Percentiles rank a stretch among this genome's conserved stretches.
These are phyloP conservation scores for Enteromius thamalakanensis DNA, from an alignment of 2,797 vertebrate species.

Conservation along the genomic window DNA sequence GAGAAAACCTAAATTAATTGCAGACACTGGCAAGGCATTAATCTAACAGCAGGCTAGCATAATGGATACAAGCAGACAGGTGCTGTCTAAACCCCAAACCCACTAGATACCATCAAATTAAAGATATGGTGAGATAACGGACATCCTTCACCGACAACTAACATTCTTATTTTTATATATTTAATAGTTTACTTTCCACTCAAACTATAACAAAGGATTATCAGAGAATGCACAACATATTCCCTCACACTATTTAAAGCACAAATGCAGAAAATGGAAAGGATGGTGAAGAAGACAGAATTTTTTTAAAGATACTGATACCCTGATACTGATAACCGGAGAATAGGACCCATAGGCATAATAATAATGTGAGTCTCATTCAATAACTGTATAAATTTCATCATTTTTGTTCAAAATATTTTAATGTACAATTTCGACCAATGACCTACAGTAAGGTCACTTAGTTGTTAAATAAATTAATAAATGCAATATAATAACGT, in stretches of 20 bases:
- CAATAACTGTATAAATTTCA: background rate
- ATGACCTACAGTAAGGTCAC: background rate
- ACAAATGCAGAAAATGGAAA: background rate
- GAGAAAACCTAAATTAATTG: constrained; percentile 23
- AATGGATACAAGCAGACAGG: constrained; percentile 37
- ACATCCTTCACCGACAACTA: background rate
- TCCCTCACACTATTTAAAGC: background rate
- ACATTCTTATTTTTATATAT: background rate
- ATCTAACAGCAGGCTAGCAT: constrained; percentile 23
- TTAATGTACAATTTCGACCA: background rate
- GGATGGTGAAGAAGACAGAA: background rate
- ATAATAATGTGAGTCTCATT: background rate
- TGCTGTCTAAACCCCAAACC: constrained; percentile 7
- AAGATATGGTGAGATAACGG: constrained; percentile 23
- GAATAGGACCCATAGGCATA: background rate
- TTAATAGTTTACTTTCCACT: background rate
- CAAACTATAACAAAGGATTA: background rate
- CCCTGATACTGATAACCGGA: background rate
- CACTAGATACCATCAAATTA: constrained; percentile 18
- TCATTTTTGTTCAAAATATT: background rate
- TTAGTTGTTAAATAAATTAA: background rate
- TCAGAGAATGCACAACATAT: background rate
- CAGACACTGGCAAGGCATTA: constrained; percentile 27
- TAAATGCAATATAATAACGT: background rate
- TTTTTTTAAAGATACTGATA: too few species aligned